phyloP scores from a whole-genome alignment of 2,888 invertebrate species.

The Hirtodrosophila alboralis region DNA sequence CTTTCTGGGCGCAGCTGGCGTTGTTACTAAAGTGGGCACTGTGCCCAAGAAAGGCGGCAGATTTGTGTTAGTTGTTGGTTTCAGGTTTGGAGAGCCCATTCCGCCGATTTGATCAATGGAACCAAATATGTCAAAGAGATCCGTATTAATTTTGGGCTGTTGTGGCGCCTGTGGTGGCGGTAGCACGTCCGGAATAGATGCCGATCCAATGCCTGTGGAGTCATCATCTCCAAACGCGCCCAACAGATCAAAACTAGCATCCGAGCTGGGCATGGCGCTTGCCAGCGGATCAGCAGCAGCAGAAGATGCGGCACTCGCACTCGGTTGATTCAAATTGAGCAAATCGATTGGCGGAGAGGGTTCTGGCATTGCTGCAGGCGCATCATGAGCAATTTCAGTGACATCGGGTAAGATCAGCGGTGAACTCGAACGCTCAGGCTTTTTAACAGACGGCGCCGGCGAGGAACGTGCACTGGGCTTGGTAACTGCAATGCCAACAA shows the following conservation, averaged over 20 bases:
- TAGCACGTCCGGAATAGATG: conserved; percentile 81
- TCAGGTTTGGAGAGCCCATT: conserved; percentile 47
- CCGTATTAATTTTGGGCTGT: conserved; percentile 70
- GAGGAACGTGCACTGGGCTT: conserved; percentile 83
- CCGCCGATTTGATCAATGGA: conserved; percentile 74
- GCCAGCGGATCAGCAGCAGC: conserved; percentile 69
- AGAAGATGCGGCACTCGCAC: conserved; percentile 54
- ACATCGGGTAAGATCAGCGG: conserved; percentile 81
- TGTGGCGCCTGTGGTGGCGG: conserved; percentile 50
- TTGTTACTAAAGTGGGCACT: conserved; percentile 62
- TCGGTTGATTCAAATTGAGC: conserved; percentile 85
- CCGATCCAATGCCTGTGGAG: conserved; percentile 80
- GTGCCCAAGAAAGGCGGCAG: conserved; percentile 53
- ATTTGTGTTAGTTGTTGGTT: conserved; percentile 45
- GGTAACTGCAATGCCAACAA: conserved; percentile 79
- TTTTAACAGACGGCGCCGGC: conserved; percentile 73
- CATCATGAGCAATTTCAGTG: conserved; percentile 75
- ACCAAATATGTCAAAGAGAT: conserved; percentile 89
- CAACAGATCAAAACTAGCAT: conserved; percentile 87
- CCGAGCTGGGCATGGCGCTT: conserved; percentile 77
- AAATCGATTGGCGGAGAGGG: conserved; percentile 85
- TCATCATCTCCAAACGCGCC: conserved; percentile 84
- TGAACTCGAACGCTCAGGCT: conserved; percentile 56
- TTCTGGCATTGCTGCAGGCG: conserved; percentile 78
- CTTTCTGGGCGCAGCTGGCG: conserved; percentile 68